A percentile compares a stretch with the other conserved stretches of the same genome.
phyloP scores from a whole-genome alignment of 2,113 vertebrate genomes.

The Echinops telfairi region DNA sequence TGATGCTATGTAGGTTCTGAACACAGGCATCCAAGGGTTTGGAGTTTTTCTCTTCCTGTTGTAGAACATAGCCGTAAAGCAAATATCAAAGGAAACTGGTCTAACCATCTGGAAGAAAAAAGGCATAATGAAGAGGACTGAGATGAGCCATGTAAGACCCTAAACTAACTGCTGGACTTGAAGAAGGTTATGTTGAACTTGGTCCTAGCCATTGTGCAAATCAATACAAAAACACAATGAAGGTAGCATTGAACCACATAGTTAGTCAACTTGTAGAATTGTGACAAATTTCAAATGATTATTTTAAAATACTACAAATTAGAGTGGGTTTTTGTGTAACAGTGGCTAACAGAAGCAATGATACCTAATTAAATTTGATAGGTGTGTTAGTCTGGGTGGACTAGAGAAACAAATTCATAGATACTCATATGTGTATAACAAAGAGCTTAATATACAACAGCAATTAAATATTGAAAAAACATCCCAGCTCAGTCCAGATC shows the following conservation, averaged over 20 bases:
- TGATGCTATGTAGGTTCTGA: background rate
- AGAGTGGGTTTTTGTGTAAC: background rate
- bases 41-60: background rate
- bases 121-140: fast-evolving
- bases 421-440: too few relatives aligned
- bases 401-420: too few relatives aligned
- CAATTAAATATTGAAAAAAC: too few relatives aligned
- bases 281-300: background rate
- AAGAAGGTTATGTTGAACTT: fast-evolving
- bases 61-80: background rate
- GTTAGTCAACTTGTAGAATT: background rate
- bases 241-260: fast-evolving
- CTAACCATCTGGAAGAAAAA: background rate
- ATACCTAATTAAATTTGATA: background rate
- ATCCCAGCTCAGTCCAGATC: too few relatives aligned
- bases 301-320: background rate
- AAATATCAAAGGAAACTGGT: background rate
- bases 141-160: fast-evolving
- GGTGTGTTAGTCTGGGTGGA: too few relatives aligned
- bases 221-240: fast-evolving
- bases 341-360: background rate
- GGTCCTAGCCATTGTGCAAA: too few relatives aligned
- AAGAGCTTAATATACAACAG: too few relatives aligned
- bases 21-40: background rate
- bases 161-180: fast-evolving